These are phyloP conservation scores for Myopa testacea DNA, from an alignment of 2,888 invertebrate species.

Conservation along the genomic window DNA sequence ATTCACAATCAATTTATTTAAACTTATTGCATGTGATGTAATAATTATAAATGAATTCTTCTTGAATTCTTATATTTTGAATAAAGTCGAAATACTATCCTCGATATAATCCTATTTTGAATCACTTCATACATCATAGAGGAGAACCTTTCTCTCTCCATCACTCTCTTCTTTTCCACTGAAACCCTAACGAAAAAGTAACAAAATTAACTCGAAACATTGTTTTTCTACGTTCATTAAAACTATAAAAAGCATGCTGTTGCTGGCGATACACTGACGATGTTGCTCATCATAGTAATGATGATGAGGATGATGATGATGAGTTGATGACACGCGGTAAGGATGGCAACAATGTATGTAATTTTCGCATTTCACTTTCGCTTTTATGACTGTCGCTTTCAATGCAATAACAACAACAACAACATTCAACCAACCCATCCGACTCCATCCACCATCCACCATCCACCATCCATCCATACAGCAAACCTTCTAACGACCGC, in stretches of 20 bases:
- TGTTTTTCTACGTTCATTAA: constrained; percentile 32
- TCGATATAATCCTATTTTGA: too few species aligned
- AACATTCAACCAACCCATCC: background rate
- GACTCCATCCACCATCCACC: background rate
- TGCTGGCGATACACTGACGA: constrained; percentile 11
- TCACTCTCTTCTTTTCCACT: too few species aligned
- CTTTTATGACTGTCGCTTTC: constrained; percentile 24
- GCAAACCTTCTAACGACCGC: background rate
- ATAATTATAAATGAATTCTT: too few species aligned
- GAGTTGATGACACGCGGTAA: constrained; percentile 33
- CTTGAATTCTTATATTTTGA: too few species aligned
- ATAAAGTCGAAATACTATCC: too few species aligned
- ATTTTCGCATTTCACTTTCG: constrained; percentile 35
- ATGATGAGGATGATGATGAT: constrained; percentile 26
- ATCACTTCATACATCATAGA: too few species aligned
- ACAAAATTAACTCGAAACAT: constrained; percentile 28
- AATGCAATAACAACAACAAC: background rate
- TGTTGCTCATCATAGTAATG: background rate
- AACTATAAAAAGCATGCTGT: constrained; percentile 32
- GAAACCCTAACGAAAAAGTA: background rate
- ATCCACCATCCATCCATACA: too few species aligned
- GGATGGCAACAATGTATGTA: constrained; percentile 16
- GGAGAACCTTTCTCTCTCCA: too few species aligned
- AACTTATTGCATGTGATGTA: too few species aligned
- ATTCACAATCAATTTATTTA: background rate